Base-by-base conservation (phyloP, 1,140 invertebrate genomes). In the Drosophila oshimai region DNA sequence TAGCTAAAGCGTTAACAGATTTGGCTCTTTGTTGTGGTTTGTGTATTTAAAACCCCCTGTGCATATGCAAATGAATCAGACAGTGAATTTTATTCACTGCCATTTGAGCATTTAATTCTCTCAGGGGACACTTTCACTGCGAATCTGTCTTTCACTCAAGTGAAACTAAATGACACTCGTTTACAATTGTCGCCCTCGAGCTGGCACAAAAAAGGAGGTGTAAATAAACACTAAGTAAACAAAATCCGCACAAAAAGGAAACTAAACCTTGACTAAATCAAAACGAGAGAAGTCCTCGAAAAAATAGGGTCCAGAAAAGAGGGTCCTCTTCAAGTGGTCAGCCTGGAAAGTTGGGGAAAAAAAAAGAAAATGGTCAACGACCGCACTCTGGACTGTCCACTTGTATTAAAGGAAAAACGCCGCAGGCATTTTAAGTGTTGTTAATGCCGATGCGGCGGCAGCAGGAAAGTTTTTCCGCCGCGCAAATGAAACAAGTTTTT, bases 371-470 rank as follows among this genome's bases (percentile, higher is more conserved):
- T 22, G 20, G 15, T 62, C 29, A 42, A 49, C 34, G 24, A 61
- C 72, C 53, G 54, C 24, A 34, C 26, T 68, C 33, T 62, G 80
- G 74, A 86, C 74, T 79, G 75, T 84, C 79, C 80, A 80, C 75
- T 84, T 75, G 80, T 80, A 75, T 84, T 84, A 84, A 84, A 75
- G 80, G 58, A 61, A 84, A 84, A 84, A 84, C 80, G 80, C 80
- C 65, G 80, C 80, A 84, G 80, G 80, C 80, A 84, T 84, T 84
- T 84, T 84, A 84, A 84, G 80, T 84, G 80, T 86, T 84, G 80
- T 84, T 84, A 84, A 84, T 75, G 80, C 75, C 55, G 39, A 62
- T 75, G 80, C 75, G 80, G 70, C 61, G 61, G 31, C 58, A 36
- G 44, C 60, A 62, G 22, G 36, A 84, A 84, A 84, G 50, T 86